Percentiles rank a stretch among this genome's conserved stretches.
Conservation (phyloP, 2,888 invertebrate species). For the Tetanocera ferruginea region DNA sequence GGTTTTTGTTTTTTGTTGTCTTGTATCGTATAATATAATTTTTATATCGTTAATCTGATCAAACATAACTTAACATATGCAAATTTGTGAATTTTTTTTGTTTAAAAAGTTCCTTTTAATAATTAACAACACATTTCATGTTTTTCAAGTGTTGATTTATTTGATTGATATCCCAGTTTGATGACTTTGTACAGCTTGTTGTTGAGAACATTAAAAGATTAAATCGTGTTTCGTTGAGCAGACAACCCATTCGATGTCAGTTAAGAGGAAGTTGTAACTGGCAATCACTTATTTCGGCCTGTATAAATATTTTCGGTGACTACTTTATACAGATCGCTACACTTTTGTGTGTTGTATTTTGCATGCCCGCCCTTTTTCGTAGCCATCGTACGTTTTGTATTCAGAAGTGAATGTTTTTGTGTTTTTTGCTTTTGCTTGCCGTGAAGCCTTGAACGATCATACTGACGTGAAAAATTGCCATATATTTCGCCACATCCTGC, state of each 20-base stretch:
- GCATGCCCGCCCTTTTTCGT: too few species aligned
- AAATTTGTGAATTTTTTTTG: too few species aligned
- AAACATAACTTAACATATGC: neutral
- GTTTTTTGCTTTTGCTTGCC: neutral
- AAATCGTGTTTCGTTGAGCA: conserved; percentile 5
- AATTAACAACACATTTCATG: too few species aligned
- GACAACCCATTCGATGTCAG: conserved; percentile 35
- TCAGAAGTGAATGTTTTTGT: neutral
- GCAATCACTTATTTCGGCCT: neutral
- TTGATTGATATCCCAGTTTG: conserved; percentile 17
- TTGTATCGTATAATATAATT: neutral
- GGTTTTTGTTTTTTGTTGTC: neutral
- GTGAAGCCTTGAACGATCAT: neutral
- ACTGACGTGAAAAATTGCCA: conserved; percentile 31
- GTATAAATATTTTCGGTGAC: neutral
- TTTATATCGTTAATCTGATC: neutral
- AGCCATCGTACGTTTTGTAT: too few species aligned
- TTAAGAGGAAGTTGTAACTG: neutral
- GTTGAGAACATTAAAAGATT: conserved; percentile 20
- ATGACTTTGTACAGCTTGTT: neutral
- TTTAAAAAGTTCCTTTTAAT: too few species aligned
- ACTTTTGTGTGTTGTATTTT: too few species aligned
- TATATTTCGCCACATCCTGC: conserved; percentile 29
- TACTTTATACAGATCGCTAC: too few species aligned
- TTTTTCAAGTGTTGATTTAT: too few species aligned